These are phyloP conservation scores for Tinea pellionella DNA, from an alignment of 2,888 invertebrate genomes.

Conservation along the genomic window DNA sequence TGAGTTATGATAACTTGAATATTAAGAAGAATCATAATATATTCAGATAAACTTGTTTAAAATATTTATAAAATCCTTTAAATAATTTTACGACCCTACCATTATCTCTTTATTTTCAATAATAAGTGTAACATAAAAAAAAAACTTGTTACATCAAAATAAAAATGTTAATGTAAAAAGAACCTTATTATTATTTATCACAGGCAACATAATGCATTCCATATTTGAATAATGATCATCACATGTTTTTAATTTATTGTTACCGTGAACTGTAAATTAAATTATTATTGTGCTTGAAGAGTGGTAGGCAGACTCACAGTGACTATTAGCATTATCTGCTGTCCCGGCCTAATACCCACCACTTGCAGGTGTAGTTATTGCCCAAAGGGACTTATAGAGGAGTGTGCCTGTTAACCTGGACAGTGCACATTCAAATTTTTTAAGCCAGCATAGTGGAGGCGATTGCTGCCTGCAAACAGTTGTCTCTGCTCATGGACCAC, in stretches of 20 bases:
- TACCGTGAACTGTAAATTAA: too few species aligned
- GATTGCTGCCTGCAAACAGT: too few species aligned
- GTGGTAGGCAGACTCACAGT: too few species aligned
- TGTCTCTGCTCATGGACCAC: too few species aligned
- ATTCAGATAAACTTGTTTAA: not conserved
- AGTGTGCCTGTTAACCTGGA: too few species aligned
- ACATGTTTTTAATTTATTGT: not conserved
- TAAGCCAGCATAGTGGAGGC: too few species aligned
- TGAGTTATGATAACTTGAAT: not conserved
- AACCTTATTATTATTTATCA: not conserved
- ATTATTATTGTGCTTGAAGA: too few species aligned
- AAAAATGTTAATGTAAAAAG: not conserved
- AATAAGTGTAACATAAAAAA: not conserved
- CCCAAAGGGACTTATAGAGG: too few species aligned
- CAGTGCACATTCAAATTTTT: too few species aligned
- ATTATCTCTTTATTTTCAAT: not conserved
- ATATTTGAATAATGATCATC: not conserved
- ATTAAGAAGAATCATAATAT: not conserved
- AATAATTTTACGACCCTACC: not conserved
- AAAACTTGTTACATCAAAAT: not conserved
- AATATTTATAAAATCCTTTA: conserved; percentile 13
- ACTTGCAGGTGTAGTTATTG: too few species aligned
- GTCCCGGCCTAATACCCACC: too few species aligned
- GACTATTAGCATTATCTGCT: too few species aligned
- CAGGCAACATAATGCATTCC: not conserved